These are phyloP conservation scores for Holacanthus passer DNA, from an alignment of 2,113 vertebrate genomes.

Conservation along the genomic window DNA sequence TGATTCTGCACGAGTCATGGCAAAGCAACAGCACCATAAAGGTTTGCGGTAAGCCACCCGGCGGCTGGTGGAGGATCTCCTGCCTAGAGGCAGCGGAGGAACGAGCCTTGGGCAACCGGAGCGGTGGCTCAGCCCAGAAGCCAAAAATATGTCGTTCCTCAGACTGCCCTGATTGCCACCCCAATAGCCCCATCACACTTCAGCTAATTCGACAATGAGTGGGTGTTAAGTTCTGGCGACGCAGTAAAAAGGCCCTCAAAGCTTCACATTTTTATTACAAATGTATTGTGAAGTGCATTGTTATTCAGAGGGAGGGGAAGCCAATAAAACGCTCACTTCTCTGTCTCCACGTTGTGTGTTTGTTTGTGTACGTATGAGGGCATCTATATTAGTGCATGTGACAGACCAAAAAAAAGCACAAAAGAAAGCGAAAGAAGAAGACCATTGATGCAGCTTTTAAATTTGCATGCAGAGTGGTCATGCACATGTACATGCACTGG, in stretches of 20 bases:
- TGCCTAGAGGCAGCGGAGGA: slow-evolving; percentile 40
- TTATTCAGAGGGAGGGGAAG: slow-evolving; percentile 41
- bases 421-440: neutral
- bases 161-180: slow-evolving; percentile 41
- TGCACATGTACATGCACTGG: slow-evolving; percentile 10
- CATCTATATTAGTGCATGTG: neutral
- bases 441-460: neutral
- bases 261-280: slow-evolving; percentile 45
- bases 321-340: slow-evolving; percentile 51
- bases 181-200: slow-evolving; percentile 39
- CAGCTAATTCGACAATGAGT: slow-evolving; percentile 67
- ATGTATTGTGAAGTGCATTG: slow-evolving; percentile 33
- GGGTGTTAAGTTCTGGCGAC: slow-evolving; percentile 62
- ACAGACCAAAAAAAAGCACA: slow-evolving; percentile 9
- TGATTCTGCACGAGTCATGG: slow-evolving; percentile 44
- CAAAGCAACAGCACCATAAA: slow-evolving; percentile 57
- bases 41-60: slow-evolving; percentile 65
- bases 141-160: slow-evolving; percentile 43
- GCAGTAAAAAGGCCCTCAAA: slow-evolving; percentile 59
- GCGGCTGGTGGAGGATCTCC: slow-evolving; percentile 34
- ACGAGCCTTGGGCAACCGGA: slow-evolving; percentile 26
- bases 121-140: slow-evolving; percentile 37
- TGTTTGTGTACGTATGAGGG: slow-evolving; percentile 1
- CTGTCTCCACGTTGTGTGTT: slow-evolving; percentile 25
- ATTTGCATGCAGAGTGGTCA: slow-evolving; percentile 35